phyloP scores from a whole-genome alignment of 1,140 invertebrate species.

The Eriocheir sinensis region DNA sequence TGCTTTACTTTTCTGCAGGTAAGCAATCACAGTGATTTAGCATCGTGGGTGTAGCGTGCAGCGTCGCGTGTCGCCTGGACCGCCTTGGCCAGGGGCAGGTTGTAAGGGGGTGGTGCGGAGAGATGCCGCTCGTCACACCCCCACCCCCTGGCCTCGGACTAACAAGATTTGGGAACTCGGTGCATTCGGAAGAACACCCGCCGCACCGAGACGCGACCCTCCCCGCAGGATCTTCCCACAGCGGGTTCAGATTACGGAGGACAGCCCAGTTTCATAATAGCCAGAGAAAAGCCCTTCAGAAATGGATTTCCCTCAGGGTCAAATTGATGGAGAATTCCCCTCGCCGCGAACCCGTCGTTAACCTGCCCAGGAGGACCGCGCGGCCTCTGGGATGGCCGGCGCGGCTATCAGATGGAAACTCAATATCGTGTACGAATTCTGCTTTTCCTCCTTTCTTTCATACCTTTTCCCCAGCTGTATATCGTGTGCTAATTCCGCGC shows the following conservation, averaged over 20 bases:
- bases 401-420: background rate
- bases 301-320: constrained; percentile 58
- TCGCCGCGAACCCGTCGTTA: constrained; percentile 11
- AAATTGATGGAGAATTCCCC: constrained; percentile 37
- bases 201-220: background rate
- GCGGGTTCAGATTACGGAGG: constrained; percentile 59
- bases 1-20: no score
- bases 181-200: constrained; percentile 27
- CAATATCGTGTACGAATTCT: background rate
- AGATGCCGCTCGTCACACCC: no score
- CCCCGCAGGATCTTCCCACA: constrained; percentile 52
- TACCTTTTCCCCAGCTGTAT: no score
- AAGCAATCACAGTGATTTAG: no score
- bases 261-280: constrained; percentile 46
- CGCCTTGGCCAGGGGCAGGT: no score
- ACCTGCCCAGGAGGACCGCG: background rate
- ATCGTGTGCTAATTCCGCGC: no score
- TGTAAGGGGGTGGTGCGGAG: no score
- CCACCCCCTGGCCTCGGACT: background rate
- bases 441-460: background rate
- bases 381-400: background rate
- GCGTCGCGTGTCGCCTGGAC: no score
- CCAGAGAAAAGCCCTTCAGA: constrained; percentile 51
- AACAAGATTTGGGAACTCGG: constrained; percentile 41
- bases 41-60: no score